Percentiles rank a stretch among this genome's conserved stretches.
phyloP scores from a whole-genome alignment of 2,888 invertebrate genomes.

The Anthoptus insignis region DNA sequence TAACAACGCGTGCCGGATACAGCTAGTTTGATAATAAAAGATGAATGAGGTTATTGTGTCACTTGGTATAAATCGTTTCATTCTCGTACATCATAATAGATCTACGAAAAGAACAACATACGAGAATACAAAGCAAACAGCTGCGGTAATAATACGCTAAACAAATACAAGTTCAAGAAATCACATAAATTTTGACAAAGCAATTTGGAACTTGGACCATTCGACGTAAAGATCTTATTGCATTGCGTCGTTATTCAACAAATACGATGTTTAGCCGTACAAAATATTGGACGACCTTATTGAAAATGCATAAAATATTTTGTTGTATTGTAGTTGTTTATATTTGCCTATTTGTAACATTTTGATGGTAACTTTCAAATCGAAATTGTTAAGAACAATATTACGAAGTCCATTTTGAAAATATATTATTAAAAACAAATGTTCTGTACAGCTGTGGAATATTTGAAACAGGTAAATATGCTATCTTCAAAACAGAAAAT shows the following conservation, averaged over 20 bases:
- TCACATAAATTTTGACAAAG: slow-evolving; percentile 11
- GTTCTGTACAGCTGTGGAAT: slow-evolving; percentile 2
- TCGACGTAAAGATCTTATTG: background rate
- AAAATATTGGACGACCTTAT: background rate
- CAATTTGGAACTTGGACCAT: slow-evolving; percentile 8
- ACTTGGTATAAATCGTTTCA: too few species aligned
- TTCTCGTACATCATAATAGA: slow-evolving; percentile 12
- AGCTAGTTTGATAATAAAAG: too few species aligned
- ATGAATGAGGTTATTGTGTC: too few species aligned
- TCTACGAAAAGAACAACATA: slow-evolving; percentile 27
- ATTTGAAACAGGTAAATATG: slow-evolving; percentile 26
- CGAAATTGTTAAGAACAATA: background rate
- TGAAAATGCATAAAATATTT: slow-evolving; percentile 4
- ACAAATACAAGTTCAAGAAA: slow-evolving; percentile 42
- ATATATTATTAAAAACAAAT: background rate
- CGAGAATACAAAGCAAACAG: slow-evolving; percentile 38
- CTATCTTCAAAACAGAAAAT: slow-evolving; percentile 60
- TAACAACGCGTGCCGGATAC: too few species aligned
- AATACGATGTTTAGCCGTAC: slow-evolving; percentile 1
- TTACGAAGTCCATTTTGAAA: background rate
- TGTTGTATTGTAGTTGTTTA: background rate
- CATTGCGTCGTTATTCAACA: background rate
- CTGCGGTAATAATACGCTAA: slow-evolving; percentile 40
- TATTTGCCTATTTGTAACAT: background rate
- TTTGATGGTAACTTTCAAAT: background rate